Conservation (phyloP, 2,888 invertebrate genomes). For the Cheilosia vernalis region DNA sequence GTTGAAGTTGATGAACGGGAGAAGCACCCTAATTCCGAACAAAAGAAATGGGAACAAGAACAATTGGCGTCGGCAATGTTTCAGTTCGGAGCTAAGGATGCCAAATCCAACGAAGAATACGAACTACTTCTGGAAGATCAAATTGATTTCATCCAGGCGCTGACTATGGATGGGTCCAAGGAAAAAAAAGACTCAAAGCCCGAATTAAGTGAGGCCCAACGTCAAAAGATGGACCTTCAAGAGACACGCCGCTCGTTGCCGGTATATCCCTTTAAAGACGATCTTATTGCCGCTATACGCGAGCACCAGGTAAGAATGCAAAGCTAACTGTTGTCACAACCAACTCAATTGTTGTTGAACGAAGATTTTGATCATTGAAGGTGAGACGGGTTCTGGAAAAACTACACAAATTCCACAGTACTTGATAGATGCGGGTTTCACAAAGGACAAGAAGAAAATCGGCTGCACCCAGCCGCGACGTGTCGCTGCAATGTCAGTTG, state of each 20-base stretch:
- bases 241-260: constrained; percentile 97
- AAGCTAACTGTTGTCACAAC: not conserved
- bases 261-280: constrained; percentile 95
- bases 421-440: constrained; percentile 96
- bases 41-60: constrained; percentile 98
- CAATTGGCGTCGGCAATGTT: constrained; percentile 96
- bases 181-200: constrained; percentile 84
- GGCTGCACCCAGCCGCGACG: constrained; percentile 98
- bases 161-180: constrained; percentile 90
- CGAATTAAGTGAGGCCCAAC: constrained; percentile 87
- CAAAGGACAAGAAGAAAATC: constrained; percentile 92
- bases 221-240: constrained; percentile 91
- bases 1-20: constrained; percentile 94
- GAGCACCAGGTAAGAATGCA: constrained; percentile 88
- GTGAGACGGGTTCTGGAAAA: constrained; percentile 99
- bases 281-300: constrained; percentile 95
- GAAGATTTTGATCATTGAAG: constrained; percentile 95
- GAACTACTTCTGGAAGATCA: constrained; percentile 97
- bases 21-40: constrained; percentile 91
- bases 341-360: constrained; percentile 69
- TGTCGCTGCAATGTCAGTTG: constrained; percentile 99
- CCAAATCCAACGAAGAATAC: constrained; percentile 90
- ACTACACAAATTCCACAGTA: constrained; percentile 99
- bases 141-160: constrained; percentile 97
- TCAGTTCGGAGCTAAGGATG: constrained; percentile 96